These are phyloP conservation scores for Danio tinwini DNA, from an alignment of 2,797 vertebrate genomes.

Conservation along the genomic window DNA sequence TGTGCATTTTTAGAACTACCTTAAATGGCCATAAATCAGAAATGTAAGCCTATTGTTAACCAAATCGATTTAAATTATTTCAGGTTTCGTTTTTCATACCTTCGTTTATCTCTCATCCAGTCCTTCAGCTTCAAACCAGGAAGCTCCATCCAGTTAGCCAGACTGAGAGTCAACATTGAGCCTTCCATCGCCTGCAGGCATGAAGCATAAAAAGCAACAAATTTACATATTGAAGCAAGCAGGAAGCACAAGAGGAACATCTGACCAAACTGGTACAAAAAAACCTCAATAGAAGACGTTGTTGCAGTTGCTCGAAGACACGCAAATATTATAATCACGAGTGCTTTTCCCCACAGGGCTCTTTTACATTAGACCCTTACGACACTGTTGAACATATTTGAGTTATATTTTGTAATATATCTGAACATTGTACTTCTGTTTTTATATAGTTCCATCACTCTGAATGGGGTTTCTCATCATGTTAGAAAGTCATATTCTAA, in stretches of 20 bases:
- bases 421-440: background rate
- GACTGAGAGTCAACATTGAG: constrained; percentile 83
- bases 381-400: background rate
- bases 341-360: background rate
- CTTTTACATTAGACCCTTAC: background rate
- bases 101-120: constrained; percentile 84
- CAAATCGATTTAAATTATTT: background rate
- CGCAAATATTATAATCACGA: constrained; percentile 15
- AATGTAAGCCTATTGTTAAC: too few relatives aligned
- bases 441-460: background rate
- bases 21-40: background rate
- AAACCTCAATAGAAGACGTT: background rate
- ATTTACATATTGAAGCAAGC: constrained; percentile 9
- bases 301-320: background rate
- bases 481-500: background rate
- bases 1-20: background rate
- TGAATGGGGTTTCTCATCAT: background rate
- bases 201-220: constrained; percentile 19
- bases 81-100: constrained; percentile 63
- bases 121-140: constrained; percentile 84
- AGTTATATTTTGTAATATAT: background rate
- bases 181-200: constrained; percentile 80
- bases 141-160: constrained; percentile 86
- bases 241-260: constrained; percentile 29
- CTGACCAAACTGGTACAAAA: background rate